These are phyloP conservation scores for Origma solitaria DNA, from an alignment of 2,113 vertebrate genomes.

Conservation along the genomic window DNA sequence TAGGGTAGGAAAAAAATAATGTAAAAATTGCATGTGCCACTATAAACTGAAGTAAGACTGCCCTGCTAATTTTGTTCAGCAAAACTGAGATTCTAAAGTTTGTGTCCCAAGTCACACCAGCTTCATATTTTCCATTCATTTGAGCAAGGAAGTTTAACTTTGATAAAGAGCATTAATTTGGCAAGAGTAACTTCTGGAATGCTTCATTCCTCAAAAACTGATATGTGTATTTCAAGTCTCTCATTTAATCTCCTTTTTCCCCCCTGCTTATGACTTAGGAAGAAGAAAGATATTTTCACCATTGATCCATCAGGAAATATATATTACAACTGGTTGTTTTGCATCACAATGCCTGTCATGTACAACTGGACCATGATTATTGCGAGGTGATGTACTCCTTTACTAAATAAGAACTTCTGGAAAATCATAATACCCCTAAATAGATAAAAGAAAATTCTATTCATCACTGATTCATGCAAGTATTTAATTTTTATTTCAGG, in stretches of 20 bases:
- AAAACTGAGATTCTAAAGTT: background rate
- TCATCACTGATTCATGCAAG: background rate
- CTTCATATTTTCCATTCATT: background rate
- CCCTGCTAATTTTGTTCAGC: background rate
- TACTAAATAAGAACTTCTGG: background rate
- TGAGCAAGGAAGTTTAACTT: background rate
- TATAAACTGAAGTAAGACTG: background rate
- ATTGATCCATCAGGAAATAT: constrained; percentile 87
- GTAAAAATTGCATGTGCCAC: background rate
- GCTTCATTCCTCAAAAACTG: background rate
- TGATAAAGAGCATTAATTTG: background rate
- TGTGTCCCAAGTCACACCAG: background rate
- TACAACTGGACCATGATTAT: constrained; percentile 98
- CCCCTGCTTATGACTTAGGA: constrained; percentile 61
- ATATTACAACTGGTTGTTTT: constrained; percentile 91
- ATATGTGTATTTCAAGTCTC: background rate
- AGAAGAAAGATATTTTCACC: constrained; percentile 78
- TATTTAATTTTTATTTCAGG: background rate
- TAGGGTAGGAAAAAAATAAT: background rate
- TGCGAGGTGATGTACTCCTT: constrained; percentile 78
- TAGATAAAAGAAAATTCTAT: background rate
- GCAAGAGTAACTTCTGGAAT: background rate
- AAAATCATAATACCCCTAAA: background rate
- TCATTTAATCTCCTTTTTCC: background rate
- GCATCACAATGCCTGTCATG: constrained; percentile 94